Evolutionary conservation across 2,888 invertebrate species (phyloP).

Genomic region (Drosophila limbata): DNA sequence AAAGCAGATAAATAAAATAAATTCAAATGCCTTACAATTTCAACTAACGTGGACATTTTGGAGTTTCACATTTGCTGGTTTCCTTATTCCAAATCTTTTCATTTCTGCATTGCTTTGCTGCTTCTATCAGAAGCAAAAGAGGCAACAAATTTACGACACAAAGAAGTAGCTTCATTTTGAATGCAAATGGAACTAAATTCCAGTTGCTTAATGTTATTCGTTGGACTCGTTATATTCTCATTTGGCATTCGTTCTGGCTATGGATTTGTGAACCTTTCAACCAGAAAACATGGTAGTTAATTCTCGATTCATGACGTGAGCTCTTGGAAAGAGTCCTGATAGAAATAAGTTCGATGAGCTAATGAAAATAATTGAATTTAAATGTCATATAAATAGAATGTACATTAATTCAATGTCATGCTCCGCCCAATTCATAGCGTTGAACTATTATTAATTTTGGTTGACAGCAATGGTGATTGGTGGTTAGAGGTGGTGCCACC

Average conservation of each 20-base stretch:
- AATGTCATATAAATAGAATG: slow-evolving; percentile 9
- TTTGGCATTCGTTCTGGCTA: slow-evolving; percentile 1
- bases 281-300: not conserved
- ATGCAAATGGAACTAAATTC: not conserved
- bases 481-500: slow-evolving; percentile 12
- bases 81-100: not conserved
- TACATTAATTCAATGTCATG: slow-evolving; percentile 6
- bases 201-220: not conserved
- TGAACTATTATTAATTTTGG: slow-evolving; percentile 14
- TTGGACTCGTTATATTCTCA: not conserved
- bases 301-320: not conserved
- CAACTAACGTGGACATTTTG: slow-evolving; percentile 1
- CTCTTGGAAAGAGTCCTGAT: not conserved
- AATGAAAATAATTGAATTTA: slow-evolving; percentile 29
- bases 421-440: not conserved
- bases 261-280: not conserved
- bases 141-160: not conserved
- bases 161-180: slow-evolving; percentile 7
- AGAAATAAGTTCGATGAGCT: slow-evolving; percentile 2
- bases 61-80: not conserved
- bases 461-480: slow-evolving; percentile 1
- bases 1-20: not conserved
- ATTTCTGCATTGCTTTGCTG: not conserved
- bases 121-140: not conserved
- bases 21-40: no score